Base-by-base conservation (phyloP, 2,888 invertebrate species). In the Tetranychus truncatus region DNA sequence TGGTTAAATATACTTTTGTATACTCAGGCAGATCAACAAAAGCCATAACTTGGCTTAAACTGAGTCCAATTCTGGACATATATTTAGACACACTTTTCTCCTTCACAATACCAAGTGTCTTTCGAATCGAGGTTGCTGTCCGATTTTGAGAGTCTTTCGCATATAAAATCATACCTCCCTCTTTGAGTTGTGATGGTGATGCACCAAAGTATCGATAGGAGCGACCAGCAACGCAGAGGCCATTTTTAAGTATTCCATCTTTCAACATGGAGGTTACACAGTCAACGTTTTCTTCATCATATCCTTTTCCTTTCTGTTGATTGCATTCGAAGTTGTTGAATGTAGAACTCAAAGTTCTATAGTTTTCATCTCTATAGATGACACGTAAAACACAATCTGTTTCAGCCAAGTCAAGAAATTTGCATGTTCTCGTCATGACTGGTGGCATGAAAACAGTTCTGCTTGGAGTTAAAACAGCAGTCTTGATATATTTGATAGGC, bases 1-100 rank as follows among this genome's bases (percentile, higher is more conserved):
- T 66, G 15, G 72, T 73, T 3, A 73, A 34, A 11, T 9, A 11
- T 8, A 72, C 5, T 6, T 72, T 9, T 9, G 9, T 45, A n/a
- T 72, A 9, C 1, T 1, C 6, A 15, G 45, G 34, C 5, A 69
- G n/a, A 24, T 67, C 15, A n/a, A 76, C 18, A 67, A 71, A 67
- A 15, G 74, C 73, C 72, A 76, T 74, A 20, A 74, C 69, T 21
- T 76, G 81, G 5, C 83, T 82, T 76, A 83, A 82, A 75, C 82
- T 81, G 74, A 82, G 82, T 9, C 82, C 83, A 80, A 83, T 81
- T 45, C 83, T 78, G 20, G 82, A 81, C 80, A 83, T 82, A 77
- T 81, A 79, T 75, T 82, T 82, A 0, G 82, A 81, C 3, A 80
- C 77, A 75, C 78, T 78, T 34, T 74, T 75, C 55, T 79, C 78